phyloP scores from a whole-genome alignment of 1,140 invertebrate species.

The Thrips palmi region DNA sequence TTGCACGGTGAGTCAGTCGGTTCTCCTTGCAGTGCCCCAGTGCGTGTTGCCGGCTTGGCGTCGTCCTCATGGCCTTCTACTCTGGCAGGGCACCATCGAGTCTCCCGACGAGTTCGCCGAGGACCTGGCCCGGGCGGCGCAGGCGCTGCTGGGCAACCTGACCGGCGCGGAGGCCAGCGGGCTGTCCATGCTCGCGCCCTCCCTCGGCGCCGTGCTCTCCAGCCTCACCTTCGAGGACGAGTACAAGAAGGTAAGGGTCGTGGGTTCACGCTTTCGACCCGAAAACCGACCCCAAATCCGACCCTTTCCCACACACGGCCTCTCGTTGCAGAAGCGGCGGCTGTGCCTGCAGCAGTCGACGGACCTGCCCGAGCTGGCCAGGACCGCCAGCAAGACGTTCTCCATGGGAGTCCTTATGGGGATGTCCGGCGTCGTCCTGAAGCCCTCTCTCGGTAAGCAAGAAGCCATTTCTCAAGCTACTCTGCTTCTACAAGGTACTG shows the following conservation, averaged over 20 bases:
- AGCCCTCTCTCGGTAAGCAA: slow-evolving; percentile 42
- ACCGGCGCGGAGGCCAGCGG: slow-evolving; percentile 45
- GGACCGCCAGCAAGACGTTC: slow-evolving; percentile 34
- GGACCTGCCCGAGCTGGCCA: slow-evolving; percentile 34
- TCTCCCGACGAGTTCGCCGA: slow-evolving; percentile 52
- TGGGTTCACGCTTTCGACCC: slow-evolving; percentile 17
- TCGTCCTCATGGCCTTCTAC: too few relatives aligned
- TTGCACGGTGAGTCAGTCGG: slow-evolving; percentile 29
- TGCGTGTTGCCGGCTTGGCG: neutral
- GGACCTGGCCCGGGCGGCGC: slow-evolving; percentile 38
- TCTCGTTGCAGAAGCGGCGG: slow-evolving; percentile 24
- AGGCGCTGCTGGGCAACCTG: slow-evolving; percentile 41
- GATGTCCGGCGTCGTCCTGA: slow-evolving; percentile 44
- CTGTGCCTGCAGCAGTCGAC: slow-evolving; percentile 28
- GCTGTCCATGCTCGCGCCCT: slow-evolving; percentile 40
- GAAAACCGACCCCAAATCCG: slow-evolving; percentile 16
- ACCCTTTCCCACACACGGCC: slow-evolving; percentile 1
- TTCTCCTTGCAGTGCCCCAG: neutral
- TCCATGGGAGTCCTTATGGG: slow-evolving; percentile 44
- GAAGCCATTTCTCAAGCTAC: too few relatives aligned
- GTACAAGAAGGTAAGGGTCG: slow-evolving; percentile 34
- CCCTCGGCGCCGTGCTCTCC: slow-evolving; percentile 38
- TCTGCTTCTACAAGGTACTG: neutral
- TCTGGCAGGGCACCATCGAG: slow-evolving; percentile 27
- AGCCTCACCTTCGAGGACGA: slow-evolving; percentile 50